These are phyloP conservation scores for Drosophila pandora DNA, from an alignment of 1,140 invertebrate genomes.

Conservation along the genomic window DNA sequence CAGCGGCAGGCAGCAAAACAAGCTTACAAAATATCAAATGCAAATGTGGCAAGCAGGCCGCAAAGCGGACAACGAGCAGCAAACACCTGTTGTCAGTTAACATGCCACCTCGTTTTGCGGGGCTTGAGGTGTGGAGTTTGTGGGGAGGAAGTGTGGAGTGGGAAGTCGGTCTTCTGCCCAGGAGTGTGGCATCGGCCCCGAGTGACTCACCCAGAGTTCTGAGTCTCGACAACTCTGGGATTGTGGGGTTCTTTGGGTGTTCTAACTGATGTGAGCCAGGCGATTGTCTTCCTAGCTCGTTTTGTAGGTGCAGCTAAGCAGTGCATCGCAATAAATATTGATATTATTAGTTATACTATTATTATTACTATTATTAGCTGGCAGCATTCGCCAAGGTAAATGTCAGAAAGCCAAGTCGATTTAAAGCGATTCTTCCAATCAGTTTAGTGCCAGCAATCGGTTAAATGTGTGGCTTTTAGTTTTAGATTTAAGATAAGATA, in stretches of 20 bases:
- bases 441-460: conserved; percentile 9
- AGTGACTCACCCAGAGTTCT: conserved; percentile 23
- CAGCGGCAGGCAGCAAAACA: conserved; percentile 44
- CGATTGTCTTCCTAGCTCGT: conserved; percentile 27
- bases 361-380: conserved; percentile 36
- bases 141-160: conserved; percentile 4
- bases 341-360: conserved; percentile 48
- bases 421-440: conserved; percentile 31
- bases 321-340: conserved; percentile 44
- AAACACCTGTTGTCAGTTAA: conserved; percentile 72
- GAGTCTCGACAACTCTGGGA: conserved; percentile 2
- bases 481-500: neutral
- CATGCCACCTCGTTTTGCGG: conserved; percentile 37
- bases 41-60: conserved; percentile 61
- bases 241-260: conserved; percentile 26
- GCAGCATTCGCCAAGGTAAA: conserved; percentile 24
- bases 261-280: conserved; percentile 22
- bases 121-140: neutral
- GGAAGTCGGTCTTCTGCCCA: conserved; percentile 22
- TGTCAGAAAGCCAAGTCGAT: conserved; percentile 34
- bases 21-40: conserved; percentile 60
- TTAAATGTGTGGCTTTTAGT: conserved; percentile 24
- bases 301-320: conserved; percentile 52
- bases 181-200: conserved; percentile 12
- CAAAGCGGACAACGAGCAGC: conserved; percentile 8